These are phyloP conservation scores for Aleiodes leptofemur DNA, from an alignment of 2,888 invertebrate genomes.

Conservation along the genomic window DNA sequence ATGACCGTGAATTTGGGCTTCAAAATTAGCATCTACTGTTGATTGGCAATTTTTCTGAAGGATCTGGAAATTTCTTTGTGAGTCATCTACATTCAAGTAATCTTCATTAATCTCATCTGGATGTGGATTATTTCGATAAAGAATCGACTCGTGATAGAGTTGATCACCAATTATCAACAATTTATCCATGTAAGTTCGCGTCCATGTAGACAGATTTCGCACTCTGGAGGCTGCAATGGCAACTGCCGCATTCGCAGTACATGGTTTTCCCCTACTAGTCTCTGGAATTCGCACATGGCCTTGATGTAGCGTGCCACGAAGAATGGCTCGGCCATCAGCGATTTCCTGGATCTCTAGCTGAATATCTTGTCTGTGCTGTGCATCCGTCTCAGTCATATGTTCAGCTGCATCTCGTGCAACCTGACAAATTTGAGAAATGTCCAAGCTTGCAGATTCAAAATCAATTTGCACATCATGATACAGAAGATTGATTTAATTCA, in stretches of 20 bases:
- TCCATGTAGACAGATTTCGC: neutral
- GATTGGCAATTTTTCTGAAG: neutral
- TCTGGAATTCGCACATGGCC: constrained; percentile 57
- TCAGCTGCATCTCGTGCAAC: neutral
- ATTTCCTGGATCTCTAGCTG: constrained; percentile 12
- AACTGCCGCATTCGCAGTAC: constrained; percentile 59
- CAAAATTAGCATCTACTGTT: neutral
- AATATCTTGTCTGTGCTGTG: neutral
- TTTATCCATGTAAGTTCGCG: constrained; percentile 10
- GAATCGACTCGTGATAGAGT: neutral
- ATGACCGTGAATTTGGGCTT: neutral
- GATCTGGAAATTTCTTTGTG: neutral
- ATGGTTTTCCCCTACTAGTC: constrained; percentile 57
- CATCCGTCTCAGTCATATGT: neutral
- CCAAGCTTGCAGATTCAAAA: neutral
- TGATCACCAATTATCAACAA: constrained; percentile 2
- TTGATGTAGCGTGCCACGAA: constrained; percentile 63
- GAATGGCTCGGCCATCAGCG: constrained; percentile 50
- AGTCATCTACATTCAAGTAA: neutral
- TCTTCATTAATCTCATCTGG: constrained; percentile 2
- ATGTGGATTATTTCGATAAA: neutral
- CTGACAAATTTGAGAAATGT: neutral
- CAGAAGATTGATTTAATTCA: constrained; percentile 4
- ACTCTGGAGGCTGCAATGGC: constrained; percentile 43
- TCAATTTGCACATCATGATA: neutral